Conservation (phyloP, 2,888 invertebrate genomes). For the Selenia dentaria region DNA sequence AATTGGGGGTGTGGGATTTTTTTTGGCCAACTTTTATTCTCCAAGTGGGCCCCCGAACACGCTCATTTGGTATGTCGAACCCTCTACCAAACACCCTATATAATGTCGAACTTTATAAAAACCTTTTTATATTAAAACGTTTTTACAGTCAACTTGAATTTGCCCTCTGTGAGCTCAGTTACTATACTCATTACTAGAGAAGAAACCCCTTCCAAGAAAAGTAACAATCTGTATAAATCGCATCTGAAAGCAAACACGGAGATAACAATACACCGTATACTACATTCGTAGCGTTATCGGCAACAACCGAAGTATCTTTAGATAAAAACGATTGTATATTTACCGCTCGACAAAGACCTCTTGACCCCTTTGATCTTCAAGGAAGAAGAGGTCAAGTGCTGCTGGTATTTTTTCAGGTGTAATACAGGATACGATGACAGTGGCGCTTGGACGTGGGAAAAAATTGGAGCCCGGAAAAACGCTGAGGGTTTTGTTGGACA, state of each 20-base stretch:
- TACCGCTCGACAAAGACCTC: conserved; percentile 24
- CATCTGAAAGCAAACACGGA: conserved; percentile 9
- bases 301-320: conserved; percentile 21
- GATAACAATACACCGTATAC: conserved; percentile 1
- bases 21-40: too few species aligned
- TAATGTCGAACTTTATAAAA: too few species aligned
- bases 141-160: too few species aligned
- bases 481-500: conserved; percentile 13
- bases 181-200: too few species aligned
- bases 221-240: background rate
- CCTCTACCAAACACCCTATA: too few species aligned
- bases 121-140: too few species aligned
- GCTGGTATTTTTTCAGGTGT: conserved; percentile 26
- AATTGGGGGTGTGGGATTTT: too few species aligned
- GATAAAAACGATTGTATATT: conserved; percentile 32
- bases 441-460: conserved; percentile 26
- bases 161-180: too few species aligned
- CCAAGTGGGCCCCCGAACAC: too few species aligned
- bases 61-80: too few species aligned
- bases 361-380: conserved; percentile 2
- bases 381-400: conserved; percentile 16
- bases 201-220: too few species aligned
- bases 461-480: conserved; percentile 27
- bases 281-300: conserved; percentile 29
- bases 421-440: conserved; percentile 33